Base-by-base conservation (phyloP, 2,888 invertebrate genomes). In the Marasmarcha lunaedactyla region DNA sequence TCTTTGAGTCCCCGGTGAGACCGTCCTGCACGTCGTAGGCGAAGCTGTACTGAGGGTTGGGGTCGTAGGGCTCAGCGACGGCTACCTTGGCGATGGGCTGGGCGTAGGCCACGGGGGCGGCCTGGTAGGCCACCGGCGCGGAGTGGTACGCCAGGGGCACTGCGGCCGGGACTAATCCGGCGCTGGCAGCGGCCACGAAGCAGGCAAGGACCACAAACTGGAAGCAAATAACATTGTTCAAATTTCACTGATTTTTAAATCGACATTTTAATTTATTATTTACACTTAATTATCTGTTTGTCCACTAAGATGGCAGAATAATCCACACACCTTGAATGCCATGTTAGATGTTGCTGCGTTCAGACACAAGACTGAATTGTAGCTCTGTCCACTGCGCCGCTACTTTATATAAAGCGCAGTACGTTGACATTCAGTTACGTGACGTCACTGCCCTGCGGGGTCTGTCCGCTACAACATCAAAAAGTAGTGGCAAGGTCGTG, bases 1-100 rank as follows among this genome's bases (percentile, higher is more conserved):
- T 54, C 49, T 67, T 65, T 49, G 63, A 57, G 56, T 84, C 84
- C 3, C 77, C 77, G 45, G 78, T 79, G 53, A 78, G 73, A 14
- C 65, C 63, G 51, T 83, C 81, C 46, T 57, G 55, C 9, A 83
- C 78, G 35, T 74, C 72, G 54, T 81, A 81, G 41, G 63, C 67
- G 54, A 66, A 76, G 45, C 51, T 45, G 44, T 55, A 57, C 38
- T 55, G 51, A 6, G 56, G 55, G 46, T 72, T 9, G 14, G 12
- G 34, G 34, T 34, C 47, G 14, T 51, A 49, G 11, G n/a, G 30
- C 3, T 11, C 6, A 11, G 30, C 30, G 30, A 7, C 4, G 30
- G 30, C 14, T 10, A 35, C 35, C 9, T 12, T 12, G 4, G 51
- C 47, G 44, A 71, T 41, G 45, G 43, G 44, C 39, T 43, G 39